Percentiles rank a stretch among this genome's conserved stretches.
Conservation (phyloP, 2,113 vertebrate species). For the Agapornis roseicollis region DNA sequence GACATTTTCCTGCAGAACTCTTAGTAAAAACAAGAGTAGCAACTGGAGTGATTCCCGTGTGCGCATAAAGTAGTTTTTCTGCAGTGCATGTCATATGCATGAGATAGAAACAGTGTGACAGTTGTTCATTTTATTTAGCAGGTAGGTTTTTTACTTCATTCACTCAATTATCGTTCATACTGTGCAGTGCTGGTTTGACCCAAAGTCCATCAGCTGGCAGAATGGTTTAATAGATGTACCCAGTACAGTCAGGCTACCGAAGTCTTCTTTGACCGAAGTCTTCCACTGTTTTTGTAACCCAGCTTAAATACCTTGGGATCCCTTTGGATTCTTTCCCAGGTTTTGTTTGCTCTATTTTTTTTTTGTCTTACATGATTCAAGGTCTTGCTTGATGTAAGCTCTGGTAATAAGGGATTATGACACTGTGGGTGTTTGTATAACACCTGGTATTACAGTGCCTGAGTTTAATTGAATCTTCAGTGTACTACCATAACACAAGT, state of each 20-base stretch:
- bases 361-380: neutral
- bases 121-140: neutral
- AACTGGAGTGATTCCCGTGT: neutral
- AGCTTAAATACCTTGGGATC: neutral
- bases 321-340: neutral
- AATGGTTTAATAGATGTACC: neutral
- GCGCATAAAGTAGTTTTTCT: neutral
- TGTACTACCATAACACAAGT: slow-evolving; percentile 24
- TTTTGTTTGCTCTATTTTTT: neutral
- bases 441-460: neutral
- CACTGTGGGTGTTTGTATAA: neutral
- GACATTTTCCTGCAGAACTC: slow-evolving; percentile 2
- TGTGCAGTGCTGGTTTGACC: neutral
- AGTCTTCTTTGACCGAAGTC: neutral
- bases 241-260: neutral
- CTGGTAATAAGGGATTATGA: neutral
- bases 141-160: neutral
- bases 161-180: neutral
- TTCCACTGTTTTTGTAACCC: neutral
- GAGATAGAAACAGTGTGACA: neutral
- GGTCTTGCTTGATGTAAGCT: neutral
- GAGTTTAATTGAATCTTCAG: neutral
- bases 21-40: neutral
- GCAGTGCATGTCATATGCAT: neutral
- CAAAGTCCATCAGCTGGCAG: neutral